Base-by-base conservation (phyloP, 2,113 vertebrate species). In the Synchiropus splendidus region DNA sequence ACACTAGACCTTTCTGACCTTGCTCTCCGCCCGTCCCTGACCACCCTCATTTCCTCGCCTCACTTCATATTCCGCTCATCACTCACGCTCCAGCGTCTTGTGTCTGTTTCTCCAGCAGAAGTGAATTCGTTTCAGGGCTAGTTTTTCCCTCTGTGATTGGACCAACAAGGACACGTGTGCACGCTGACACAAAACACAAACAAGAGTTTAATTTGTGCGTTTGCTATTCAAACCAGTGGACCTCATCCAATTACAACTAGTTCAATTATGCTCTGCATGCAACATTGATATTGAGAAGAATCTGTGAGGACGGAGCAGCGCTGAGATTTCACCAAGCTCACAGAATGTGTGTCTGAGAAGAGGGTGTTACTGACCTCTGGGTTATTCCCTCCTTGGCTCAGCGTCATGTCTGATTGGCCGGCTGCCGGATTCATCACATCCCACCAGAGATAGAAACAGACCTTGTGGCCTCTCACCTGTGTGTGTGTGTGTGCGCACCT, bases 371-470 rank as follows among this genome's bases (percentile, higher is more conserved):
- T 67, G 70, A 79, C 79, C 77, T 40, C 53, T 55, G 48, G 66
- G 68, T 82, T 65, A 74, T 62, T 79, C 70, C 60, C 68, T 31
- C 50, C 51, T 66, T 65, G 72, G 67, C 59, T 71, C 62, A 18
- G 70, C 48, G 51, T 70, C 62, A 45, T 45, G 64, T 68, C 51
- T 79, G 72, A 79, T 77, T 81, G 79, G 76, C 72, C 52, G 67
- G 58, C 53, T 62, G 76, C 70, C 58, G 60, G 60, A 68, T 75
- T 81, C 74, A 75, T 81, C 74, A 70, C 74, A 72, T 70, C 74
- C 67, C 79, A 61, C 64, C 67, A 70, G 64, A 77, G 58, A 75
- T 64, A 67, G 75, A 75, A 70, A 51, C 64, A 64, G 64, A 78
- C 79, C 80, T 66, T 2, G 18, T 72, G 71, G 62, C 74, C 71